Percentiles rank a stretch among this genome's conserved stretches.
These are phyloP conservation scores for Diploptera punctata DNA, from an alignment of 2,888 invertebrate species.

Conservation along the genomic window DNA sequence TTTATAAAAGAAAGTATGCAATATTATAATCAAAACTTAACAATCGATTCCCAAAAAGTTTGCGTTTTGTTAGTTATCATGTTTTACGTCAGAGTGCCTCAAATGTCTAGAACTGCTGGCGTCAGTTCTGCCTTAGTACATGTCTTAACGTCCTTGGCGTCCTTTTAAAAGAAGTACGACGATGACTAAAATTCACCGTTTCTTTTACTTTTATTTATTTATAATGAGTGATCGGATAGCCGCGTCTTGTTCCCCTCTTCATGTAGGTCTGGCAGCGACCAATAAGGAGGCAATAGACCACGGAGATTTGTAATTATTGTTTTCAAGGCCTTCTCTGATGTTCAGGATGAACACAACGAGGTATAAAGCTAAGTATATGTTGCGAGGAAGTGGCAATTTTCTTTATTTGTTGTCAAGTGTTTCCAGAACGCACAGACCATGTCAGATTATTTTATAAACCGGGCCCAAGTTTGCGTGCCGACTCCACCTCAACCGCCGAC, in stretches of 20 bases:
- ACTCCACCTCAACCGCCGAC: not conserved
- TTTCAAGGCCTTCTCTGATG: too few relatives aligned
- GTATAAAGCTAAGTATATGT: slow-evolving; percentile 13
- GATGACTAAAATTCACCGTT: slow-evolving; percentile 13
- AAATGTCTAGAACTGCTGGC: too few relatives aligned
- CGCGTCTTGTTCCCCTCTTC: slow-evolving; percentile 1
- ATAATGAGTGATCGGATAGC: slow-evolving; percentile 17
- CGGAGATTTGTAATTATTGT: not conserved
- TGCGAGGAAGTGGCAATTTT: not conserved
- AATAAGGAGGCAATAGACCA: slow-evolving; percentile 14
- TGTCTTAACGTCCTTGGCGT: not conserved
- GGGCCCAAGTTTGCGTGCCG: slow-evolving; percentile 28
- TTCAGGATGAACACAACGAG: not conserved
- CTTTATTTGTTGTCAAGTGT: slow-evolving; percentile 2
- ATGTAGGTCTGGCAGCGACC: not conserved
- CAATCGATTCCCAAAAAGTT: too few relatives aligned
- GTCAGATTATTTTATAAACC: slow-evolving; percentile 34
- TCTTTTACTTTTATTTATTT: not conserved
- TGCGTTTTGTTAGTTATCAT: too few relatives aligned
- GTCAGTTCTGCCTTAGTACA: too few relatives aligned
- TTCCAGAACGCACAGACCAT: slow-evolving; percentile 9
- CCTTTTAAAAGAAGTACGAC: slow-evolving; percentile 1
- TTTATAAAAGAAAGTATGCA: too few relatives aligned
- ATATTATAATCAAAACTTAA: too few relatives aligned
- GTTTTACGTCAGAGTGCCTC: too few relatives aligned